Conservation (phyloP, 2,797 vertebrate species). For the Alfaro cultratus region DNA sequence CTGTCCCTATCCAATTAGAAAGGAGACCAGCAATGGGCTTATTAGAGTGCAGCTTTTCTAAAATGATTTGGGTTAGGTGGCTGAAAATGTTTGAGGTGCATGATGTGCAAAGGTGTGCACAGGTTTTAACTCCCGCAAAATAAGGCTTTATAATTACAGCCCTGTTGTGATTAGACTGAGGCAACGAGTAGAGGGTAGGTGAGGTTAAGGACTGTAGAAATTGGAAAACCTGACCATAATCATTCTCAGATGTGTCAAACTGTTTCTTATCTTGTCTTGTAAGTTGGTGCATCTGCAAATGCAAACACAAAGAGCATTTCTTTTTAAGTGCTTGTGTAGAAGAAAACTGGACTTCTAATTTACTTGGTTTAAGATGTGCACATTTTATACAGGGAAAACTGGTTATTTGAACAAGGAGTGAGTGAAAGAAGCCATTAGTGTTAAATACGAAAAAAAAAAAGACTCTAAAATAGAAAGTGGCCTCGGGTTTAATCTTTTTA, state of each 20-base stretch:
- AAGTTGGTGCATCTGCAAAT: not conserved
- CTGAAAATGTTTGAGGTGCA: not conserved
- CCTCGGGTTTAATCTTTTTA: not conserved
- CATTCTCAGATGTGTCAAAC: not conserved
- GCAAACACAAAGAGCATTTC: not conserved
- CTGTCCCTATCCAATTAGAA: not conserved
- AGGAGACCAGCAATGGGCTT: not conserved
- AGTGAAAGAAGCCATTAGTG: not conserved
- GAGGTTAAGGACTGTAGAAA: not conserved
- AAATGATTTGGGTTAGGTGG: not conserved
- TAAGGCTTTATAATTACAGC: not conserved
- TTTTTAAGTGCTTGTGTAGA: not conserved
- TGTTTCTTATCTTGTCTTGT: not conserved
- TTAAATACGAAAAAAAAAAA: not conserved
- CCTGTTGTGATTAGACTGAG: not conserved
- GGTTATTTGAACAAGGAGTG: not conserved
- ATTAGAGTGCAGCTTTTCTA: slow-evolving; percentile 1
- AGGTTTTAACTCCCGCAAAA: not conserved
- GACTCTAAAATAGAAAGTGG: not conserved
- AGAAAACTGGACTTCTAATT: not conserved
- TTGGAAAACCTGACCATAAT: not conserved
- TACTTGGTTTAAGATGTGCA: not conserved
- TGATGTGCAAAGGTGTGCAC: slow-evolving; percentile 3
- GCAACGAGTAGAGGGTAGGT: not conserved
- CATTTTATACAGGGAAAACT: not conserved